A percentile compares a stretch with the other conserved stretches of the same genome.
Evolutionary conservation across 1,140 invertebrate species (phyloP).

Genomic region (Spodoptera frugiperda): DNA sequence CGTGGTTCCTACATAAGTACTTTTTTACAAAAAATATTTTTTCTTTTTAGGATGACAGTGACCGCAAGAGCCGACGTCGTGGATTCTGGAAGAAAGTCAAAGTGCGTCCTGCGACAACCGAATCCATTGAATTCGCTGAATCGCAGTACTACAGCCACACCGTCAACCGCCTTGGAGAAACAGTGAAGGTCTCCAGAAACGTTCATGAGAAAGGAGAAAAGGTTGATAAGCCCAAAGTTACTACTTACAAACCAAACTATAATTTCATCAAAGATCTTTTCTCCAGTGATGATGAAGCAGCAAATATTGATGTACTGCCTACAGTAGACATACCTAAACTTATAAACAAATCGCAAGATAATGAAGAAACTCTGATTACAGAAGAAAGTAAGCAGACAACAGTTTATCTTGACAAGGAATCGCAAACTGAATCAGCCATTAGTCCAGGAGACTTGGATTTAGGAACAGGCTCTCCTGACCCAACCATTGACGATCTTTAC

Average conservation of each 20-base stretch:
- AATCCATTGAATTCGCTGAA: slow-evolving; percentile 89
- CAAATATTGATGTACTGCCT: slow-evolving; percentile 60
- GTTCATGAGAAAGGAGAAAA: slow-evolving; percentile 60
- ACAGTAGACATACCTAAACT: slow-evolving; percentile 75
- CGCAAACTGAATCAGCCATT: slow-evolving; percentile 56
- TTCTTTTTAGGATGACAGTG: slow-evolving; percentile 69
- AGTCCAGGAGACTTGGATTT: slow-evolving; percentile 76
- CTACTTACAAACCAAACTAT: slow-evolving; percentile 79
- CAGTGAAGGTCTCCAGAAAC: slow-evolving; percentile 59
- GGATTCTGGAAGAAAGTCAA: slow-evolving; percentile 89
- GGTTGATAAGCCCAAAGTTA: slow-evolving; percentile 66
- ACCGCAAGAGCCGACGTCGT: slow-evolving; percentile 81
- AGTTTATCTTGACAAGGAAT: slow-evolving; percentile 56
- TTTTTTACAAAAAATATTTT: slow-evolving; percentile 25
- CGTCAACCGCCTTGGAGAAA: slow-evolving; percentile 79
- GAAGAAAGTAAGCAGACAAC: slow-evolving; percentile 54
- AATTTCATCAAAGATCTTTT: slow-evolving; percentile 76
- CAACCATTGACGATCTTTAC: slow-evolving; percentile 70
- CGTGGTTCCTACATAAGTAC: no score
- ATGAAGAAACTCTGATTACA: slow-evolving; percentile 49
- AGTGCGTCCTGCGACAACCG: slow-evolving; percentile 85
- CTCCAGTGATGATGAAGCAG: slow-evolving; percentile 58
- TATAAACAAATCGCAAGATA: slow-evolving; percentile 44
- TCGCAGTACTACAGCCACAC: slow-evolving; percentile 87
- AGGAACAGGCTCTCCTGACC: slow-evolving; percentile 79